Evolutionary conservation across 2,797 vertebrate genomes (phyloP).

Genomic region (Acanthurus tractus): DNA sequence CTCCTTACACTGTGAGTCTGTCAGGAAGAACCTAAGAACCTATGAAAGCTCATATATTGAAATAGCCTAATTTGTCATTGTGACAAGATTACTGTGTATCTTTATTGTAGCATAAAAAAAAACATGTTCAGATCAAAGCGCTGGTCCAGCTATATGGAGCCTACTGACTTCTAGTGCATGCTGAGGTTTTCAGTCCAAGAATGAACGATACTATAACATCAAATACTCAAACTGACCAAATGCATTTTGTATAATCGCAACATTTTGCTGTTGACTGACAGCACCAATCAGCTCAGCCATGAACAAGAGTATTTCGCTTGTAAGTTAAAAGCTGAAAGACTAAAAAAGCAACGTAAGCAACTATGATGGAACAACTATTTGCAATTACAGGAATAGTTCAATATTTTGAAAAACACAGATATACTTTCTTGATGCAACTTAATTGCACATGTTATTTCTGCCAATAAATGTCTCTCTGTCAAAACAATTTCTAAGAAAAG

Average conservation of each 20-base stretch:
- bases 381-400: too few relatives aligned
- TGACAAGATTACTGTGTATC: background rate
- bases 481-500: too few relatives aligned
- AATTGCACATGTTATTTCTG: too few relatives aligned
- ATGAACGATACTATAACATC: background rate
- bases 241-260: background rate
- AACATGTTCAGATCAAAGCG: background rate
- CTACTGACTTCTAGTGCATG: background rate
- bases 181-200: background rate
- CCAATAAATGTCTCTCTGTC: too few relatives aligned
- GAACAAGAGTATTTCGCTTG: background rate
- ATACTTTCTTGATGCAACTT: too few relatives aligned
- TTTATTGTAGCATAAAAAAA: constrained; percentile 5
- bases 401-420: too few relatives aligned
- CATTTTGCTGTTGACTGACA: background rate
- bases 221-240: constrained; percentile 11
- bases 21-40: background rate
- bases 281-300: background rate
- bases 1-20: constrained; percentile 7
- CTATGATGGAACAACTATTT: too few relatives aligned
- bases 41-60: background rate
- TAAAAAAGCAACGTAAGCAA: background rate
- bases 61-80: background rate
- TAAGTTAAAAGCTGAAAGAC: constrained; percentile 18
- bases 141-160: background rate